These are phyloP conservation scores for Ptyas mucosa DNA, from an alignment of 2,113 vertebrate species.

Conservation along the genomic window DNA sequence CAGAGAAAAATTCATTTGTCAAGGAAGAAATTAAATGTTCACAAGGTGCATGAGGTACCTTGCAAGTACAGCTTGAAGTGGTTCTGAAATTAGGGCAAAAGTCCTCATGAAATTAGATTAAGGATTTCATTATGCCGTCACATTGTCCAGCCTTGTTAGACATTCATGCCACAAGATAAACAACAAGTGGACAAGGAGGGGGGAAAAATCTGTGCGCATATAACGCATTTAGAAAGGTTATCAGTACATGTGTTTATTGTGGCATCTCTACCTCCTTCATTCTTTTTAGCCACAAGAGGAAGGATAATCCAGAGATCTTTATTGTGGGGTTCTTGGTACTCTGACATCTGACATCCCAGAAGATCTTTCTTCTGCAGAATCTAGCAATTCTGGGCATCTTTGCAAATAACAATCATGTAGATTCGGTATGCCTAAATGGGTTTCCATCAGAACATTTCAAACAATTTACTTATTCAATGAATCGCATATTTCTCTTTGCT, in stretches of 20 bases:
- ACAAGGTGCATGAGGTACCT: not conserved
- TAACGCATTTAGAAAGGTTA: not conserved
- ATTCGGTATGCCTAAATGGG: not conserved
- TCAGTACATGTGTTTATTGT: not conserved
- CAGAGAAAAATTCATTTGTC: not conserved
- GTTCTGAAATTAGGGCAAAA: not conserved
- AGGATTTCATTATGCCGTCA: not conserved
- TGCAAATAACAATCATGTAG: not conserved
- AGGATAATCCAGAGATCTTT: not conserved
- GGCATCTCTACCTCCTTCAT: not conserved
- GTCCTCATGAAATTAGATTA: not conserved
- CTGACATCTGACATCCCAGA: not conserved
- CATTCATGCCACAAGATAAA: not conserved
- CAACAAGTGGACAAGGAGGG: not conserved
- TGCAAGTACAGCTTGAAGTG: not conserved
- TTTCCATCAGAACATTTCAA: not conserved
- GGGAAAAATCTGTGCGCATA: not conserved
- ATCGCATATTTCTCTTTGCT: not conserved
- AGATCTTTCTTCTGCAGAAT: not conserved
- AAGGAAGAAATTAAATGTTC: not conserved
- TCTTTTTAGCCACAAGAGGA: not conserved
- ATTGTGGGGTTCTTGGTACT: not conserved
- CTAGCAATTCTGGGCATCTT: not conserved
- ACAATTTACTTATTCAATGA: not conserved
- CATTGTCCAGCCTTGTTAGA: not conserved